Percentiles rank a stretch among this genome's conserved stretches.
Evolutionary conservation across 2,797 vertebrate genomes (phyloP).

Genomic region (Hyperoplus immaculatus): DNA sequence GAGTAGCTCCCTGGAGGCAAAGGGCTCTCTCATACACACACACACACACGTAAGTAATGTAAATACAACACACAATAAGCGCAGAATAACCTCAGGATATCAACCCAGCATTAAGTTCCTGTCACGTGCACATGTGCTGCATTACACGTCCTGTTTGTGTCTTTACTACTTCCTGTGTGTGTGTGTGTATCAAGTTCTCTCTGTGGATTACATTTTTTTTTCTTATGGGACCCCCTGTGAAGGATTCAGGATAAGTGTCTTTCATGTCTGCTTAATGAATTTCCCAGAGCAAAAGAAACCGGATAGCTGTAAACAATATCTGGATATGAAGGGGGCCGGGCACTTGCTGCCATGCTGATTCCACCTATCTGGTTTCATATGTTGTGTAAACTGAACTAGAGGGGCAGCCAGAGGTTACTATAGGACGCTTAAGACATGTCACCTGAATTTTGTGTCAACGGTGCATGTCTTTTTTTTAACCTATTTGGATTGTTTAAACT

Average conservation of each 20-base stretch:
- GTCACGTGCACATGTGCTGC: slow-evolving; percentile 26
- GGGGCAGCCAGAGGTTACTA: slow-evolving; percentile 51
- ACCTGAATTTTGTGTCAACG: slow-evolving; percentile 16
- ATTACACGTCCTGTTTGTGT: slow-evolving; percentile 68
- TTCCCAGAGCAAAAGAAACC: slow-evolving; percentile 49
- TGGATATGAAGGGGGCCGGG: slow-evolving; percentile 34
- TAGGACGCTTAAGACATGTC: slow-evolving; percentile 39
- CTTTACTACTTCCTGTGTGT: slow-evolving; percentile 67
- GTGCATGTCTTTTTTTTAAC: background rate
- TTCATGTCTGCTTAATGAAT: slow-evolving; percentile 32
- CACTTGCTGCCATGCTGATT: slow-evolving; percentile 52
- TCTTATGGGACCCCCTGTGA: background rate
- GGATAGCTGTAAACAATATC: slow-evolving; percentile 61
- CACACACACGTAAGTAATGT: slow-evolving; percentile 20
- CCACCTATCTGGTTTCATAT: slow-evolving; percentile 62
- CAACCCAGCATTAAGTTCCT: slow-evolving; percentile 37
- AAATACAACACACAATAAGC: slow-evolving; percentile 32
- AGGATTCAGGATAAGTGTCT: background rate
- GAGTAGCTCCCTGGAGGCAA: slow-evolving; percentile 20
- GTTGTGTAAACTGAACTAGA: slow-evolving; percentile 20
- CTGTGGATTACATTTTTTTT: slow-evolving; percentile 33
- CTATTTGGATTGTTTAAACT: slow-evolving; percentile 10
- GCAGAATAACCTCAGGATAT: slow-evolving; percentile 38
- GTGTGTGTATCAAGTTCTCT: slow-evolving; percentile 9
- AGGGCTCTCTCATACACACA: slow-evolving; percentile 13